phyloP scores from a whole-genome alignment of 2,888 invertebrate species.

The Acleris emargana region DNA sequence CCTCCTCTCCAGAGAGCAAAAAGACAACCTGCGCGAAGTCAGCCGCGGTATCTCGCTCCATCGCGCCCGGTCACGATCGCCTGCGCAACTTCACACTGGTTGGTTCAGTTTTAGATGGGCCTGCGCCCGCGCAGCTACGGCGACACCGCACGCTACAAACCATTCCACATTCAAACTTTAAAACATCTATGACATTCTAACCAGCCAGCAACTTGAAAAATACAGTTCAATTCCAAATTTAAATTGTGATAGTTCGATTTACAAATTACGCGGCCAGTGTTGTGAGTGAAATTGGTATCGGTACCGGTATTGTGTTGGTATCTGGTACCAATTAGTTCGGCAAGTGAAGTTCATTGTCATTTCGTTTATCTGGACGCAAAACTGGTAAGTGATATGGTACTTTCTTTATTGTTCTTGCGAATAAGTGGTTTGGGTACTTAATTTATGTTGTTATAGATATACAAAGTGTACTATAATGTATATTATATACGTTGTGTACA shows the following conservation, averaged over 20 bases:
- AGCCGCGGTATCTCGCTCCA: slow-evolving; percentile 48
- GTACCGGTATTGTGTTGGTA: slow-evolving; percentile 52
- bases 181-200: slow-evolving; percentile 32
- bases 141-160: slow-evolving; percentile 32
- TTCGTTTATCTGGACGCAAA: slow-evolving; percentile 67
- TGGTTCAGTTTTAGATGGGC: slow-evolving; percentile 75
- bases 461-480: background rate
- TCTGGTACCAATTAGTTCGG: slow-evolving; percentile 60
- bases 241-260: slow-evolving; percentile 10
- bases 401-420: slow-evolving; percentile 58
- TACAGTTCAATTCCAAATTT: too few relatives aligned
- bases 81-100: slow-evolving; percentile 71
- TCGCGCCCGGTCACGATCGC: slow-evolving; percentile 60
- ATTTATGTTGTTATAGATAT: background rate
- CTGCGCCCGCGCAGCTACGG: slow-evolving; percentile 67
- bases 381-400: slow-evolving; percentile 63
- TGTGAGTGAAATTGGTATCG: slow-evolving; percentile 65
- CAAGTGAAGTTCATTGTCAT: slow-evolving; percentile 69
- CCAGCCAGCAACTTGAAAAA: background rate
- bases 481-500: slow-evolving; percentile 1
- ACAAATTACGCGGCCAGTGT: slow-evolving; percentile 57
- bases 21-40: slow-evolving; percentile 45
- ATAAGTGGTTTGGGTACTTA: slow-evolving; percentile 11
- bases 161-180: slow-evolving; percentile 48
- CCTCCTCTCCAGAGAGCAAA: slow-evolving; percentile 31